Evolutionary conservation across 2,888 invertebrate species (phyloP).

Genomic region (Habrosyne pyritoides): DNA sequence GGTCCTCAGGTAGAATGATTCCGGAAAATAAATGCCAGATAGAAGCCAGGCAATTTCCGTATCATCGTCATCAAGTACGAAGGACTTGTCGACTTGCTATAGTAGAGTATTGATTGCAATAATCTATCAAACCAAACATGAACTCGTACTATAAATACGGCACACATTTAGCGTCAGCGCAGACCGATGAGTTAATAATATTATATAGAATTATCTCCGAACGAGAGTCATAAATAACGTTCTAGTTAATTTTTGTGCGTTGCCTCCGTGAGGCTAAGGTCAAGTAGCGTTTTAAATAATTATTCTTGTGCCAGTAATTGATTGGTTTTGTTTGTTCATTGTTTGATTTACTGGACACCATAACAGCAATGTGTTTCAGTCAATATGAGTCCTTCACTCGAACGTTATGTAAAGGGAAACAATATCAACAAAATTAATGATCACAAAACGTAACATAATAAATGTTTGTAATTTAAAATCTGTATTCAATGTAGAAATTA

Average conservation of each 20-base stretch:
- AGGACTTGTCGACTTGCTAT: too few relatives aligned
- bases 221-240: constrained; percentile 62
- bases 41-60: too few relatives aligned
- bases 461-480: not conserved
- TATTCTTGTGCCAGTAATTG: constrained; percentile 61
- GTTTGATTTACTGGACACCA: constrained; percentile 49
- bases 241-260: constrained; percentile 65
- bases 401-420: constrained; percentile 1
- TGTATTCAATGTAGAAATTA: not conserved
- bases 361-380: constrained; percentile 41
- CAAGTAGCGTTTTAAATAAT: constrained; percentile 65
- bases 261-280: constrained; percentile 62
- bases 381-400: constrained; percentile 12
- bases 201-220: constrained; percentile 62
- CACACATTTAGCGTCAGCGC: constrained; percentile 44
- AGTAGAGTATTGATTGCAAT: not conserved
- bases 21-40: too few relatives aligned
- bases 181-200: constrained; percentile 66
- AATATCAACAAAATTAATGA: constrained; percentile 3
- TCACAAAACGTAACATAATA: not conserved
- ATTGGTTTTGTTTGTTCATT: constrained; percentile 63
- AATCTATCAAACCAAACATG: not conserved
- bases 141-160: constrained; percentile 45
- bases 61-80: too few relatives aligned
- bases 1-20: too few relatives aligned